Evolutionary conservation across 2,113 vertebrate genomes (phyloP), one percentile per base, ranked within the genome.

Genomic region (Delphinus delphis): DNA sequence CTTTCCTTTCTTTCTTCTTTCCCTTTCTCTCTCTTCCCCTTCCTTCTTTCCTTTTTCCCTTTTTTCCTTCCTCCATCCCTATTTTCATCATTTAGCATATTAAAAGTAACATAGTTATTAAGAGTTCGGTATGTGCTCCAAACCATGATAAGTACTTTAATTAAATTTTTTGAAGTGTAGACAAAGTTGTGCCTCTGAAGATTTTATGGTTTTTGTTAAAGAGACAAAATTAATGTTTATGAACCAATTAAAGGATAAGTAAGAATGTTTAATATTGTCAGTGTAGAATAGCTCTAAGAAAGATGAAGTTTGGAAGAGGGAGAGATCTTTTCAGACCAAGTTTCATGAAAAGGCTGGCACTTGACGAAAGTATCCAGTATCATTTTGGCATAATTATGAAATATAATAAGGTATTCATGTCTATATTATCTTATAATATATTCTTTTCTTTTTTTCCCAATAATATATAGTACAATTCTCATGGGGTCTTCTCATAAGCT

Each of bases 201-300:
- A 58, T 76, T 79, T 90, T 58, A 79, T 58, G 21, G 23, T 44
- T 26, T 68, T 79, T 92, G 65, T 74, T 79, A 68, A 95, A 47
- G 36, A 85, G 71, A 68, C 50, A 96, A 90, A 94, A 60, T 60
- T 94, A 60, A 85, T 68, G 31, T 31, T 82, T 60, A 68, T 44
- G 31, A 7, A 50, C 33, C 1, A 89, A 53, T 25, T 81, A 77
- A 91, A 41, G 55, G 8, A 60, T 91, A 67, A 83, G 4, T 67
- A 41, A 2, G 60, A 88, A 58, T 63, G 3, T 88, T 94, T 88
- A 71, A 80, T 93, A 70, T 81, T 74, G 11, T 88, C 53, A 73
- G 1, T 76, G 18, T 11, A 62, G 33, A 50, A 71, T 70, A 11
- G 55, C 15, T 77, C 18, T 83, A 77, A 31, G n/a, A 86, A 77